A percentile compares a stretch with the other conserved stretches of the same genome.
These are phyloP conservation scores for Corvus hawaiiensis DNA, from an alignment of 2,113 vertebrate species.

Conservation along the genomic window DNA sequence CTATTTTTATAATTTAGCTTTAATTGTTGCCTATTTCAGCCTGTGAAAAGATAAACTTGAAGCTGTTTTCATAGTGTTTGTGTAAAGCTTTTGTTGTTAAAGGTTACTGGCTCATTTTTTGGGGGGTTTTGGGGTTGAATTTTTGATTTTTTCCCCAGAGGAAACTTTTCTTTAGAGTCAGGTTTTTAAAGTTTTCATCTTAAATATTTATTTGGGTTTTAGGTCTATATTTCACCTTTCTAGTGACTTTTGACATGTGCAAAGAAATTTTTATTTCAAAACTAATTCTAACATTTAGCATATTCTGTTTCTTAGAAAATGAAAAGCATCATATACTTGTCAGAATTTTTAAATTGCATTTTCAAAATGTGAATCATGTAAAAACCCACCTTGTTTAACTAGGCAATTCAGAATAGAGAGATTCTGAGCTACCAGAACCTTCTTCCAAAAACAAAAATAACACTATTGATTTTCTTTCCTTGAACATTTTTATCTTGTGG, in stretches of 20 bases:
- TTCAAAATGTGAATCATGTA: neutral
- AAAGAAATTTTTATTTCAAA: neutral
- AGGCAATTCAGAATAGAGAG: neutral
- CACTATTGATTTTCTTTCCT: neutral
- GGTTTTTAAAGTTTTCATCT: neutral
- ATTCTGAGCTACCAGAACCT: neutral
- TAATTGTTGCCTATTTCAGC: neutral
- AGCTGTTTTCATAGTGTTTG: neutral
- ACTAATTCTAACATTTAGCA: neutral
- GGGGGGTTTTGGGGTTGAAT: rapidly evolving
- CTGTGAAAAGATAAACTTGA: neutral
- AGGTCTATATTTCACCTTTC: neutral
- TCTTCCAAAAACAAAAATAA: neutral
- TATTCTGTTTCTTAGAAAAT: neutral
- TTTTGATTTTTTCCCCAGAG: rapidly evolving
- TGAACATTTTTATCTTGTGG: neutral
- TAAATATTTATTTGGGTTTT: neutral
- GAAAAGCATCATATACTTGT: neutral
- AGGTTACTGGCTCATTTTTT: rapidly evolving
- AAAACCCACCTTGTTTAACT: neutral
- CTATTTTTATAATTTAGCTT: neutral
- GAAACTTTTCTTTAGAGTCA: neutral
- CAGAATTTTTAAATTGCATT: neutral
- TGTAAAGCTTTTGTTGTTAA: neutral
- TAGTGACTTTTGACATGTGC: neutral